A percentile compares a stretch with the other conserved stretches of the same genome.
Conservation (phyloP, 2,888 invertebrate genomes). For the Anoplius nigerrimus region DNA sequence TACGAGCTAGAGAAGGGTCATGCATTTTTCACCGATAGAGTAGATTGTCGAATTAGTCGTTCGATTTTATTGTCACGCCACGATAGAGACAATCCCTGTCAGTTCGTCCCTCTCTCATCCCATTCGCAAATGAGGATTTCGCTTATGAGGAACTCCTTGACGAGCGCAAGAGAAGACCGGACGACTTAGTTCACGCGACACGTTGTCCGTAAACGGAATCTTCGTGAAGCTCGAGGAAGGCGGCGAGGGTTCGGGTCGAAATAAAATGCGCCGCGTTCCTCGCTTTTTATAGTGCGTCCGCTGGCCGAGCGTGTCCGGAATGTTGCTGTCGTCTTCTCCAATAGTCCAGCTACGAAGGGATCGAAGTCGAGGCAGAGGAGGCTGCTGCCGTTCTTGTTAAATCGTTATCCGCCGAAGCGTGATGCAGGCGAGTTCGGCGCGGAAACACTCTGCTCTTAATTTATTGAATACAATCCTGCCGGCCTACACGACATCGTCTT, state of each 20-base stretch:
- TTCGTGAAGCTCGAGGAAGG: constrained; percentile 56
- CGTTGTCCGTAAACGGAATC: constrained; percentile 60
- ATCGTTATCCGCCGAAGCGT: too few relatives aligned
- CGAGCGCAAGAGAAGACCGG: not conserved
- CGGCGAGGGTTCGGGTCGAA: constrained; percentile 37
- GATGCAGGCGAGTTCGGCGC: too few relatives aligned
- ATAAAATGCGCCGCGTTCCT: constrained; percentile 57
- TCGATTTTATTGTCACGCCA: too few relatives aligned
- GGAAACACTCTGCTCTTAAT: too few relatives aligned
- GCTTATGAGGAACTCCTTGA: not conserved
- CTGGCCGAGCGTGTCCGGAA: constrained; percentile 56
- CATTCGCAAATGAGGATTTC: not conserved
- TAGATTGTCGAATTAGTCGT: too few relatives aligned
- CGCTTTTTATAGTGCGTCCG: constrained; percentile 58
- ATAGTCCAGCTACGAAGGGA: constrained; percentile 40
- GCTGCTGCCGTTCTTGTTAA: constrained; percentile 18
- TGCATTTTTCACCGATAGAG: too few relatives aligned
- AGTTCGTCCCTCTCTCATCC: not conserved
- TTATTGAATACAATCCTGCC: too few relatives aligned
- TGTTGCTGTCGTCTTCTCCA: constrained; percentile 33
- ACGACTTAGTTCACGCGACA: constrained; percentile 54
- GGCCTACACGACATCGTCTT: too few relatives aligned
- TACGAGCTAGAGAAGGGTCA: too few relatives aligned
- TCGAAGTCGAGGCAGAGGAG: too few relatives aligned
- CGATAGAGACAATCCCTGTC: too few relatives aligned